phyloP scores from a whole-genome alignment of 2,113 vertebrate genomes.

The Herpetotheres cachinnans region DNA sequence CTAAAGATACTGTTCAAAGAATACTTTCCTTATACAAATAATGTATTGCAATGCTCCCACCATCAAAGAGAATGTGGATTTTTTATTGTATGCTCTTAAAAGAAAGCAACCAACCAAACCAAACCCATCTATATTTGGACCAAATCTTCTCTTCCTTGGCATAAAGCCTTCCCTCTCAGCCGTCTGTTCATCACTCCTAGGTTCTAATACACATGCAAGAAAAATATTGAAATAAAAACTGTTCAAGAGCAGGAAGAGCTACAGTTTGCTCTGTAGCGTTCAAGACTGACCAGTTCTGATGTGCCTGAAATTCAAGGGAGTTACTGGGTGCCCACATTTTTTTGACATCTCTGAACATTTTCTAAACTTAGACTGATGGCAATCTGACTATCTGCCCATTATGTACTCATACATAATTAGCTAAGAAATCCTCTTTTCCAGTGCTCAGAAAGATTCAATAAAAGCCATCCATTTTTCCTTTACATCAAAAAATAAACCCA shows the following conservation, averaged over 20 bases:
- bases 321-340: background rate
- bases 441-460: background rate
- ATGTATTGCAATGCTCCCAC: background rate
- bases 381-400: background rate
- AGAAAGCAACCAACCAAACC: background rate
- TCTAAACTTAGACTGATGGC: background rate
- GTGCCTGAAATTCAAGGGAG: background rate
- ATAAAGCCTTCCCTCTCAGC: background rate
- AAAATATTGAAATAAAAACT: background rate
- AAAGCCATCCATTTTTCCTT: background rate
- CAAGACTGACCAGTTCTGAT: background rate
- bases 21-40: background rate
- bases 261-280: background rate
- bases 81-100: background rate
- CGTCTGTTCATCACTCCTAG: background rate
- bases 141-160: background rate
- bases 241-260: background rate
- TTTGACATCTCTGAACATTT: background rate
- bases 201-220: background rate
- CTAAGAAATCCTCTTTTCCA: background rate
- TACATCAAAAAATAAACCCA: background rate
- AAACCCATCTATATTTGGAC: background rate
- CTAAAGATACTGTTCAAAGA: background rate
- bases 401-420: background rate
- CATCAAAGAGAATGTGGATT: background rate